phyloP scores from a whole-genome alignment of 2,113 vertebrate genomes.

The Upupa epops region DNA sequence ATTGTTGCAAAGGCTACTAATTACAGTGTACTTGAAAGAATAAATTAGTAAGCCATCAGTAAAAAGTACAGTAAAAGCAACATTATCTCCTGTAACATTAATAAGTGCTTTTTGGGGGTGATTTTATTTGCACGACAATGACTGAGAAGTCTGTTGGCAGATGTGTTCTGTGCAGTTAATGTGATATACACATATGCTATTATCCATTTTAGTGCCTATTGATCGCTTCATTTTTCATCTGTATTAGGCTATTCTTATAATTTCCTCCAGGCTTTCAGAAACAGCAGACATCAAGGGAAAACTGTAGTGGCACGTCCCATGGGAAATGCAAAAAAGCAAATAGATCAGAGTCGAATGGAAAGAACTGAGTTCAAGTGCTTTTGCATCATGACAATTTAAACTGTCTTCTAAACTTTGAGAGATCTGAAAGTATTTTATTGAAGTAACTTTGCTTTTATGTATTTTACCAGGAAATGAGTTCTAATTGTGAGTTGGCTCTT shows the following conservation, averaged over 20 bases:
- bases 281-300: conserved; percentile 55
- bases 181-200: conserved; percentile 58
- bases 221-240: conserved; percentile 66
- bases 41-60: conserved; percentile 11
- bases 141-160: conserved; percentile 34
- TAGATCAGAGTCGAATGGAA: conserved; percentile 14
- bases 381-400: conserved; percentile 27
- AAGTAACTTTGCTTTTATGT: conserved; percentile 29
- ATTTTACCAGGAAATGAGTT: conserved; percentile 7
- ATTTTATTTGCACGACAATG: conserved; percentile 51
- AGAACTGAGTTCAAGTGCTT: conserved; percentile 37
- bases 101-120: neutral
- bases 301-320: neutral
- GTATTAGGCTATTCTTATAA: conserved; percentile 49
- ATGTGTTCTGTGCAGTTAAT: conserved; percentile 55
- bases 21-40: neutral
- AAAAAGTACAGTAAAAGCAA: conserved; percentile 22
- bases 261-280: conserved; percentile 55
- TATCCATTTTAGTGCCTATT: conserved; percentile 59
- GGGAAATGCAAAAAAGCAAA: conserved; percentile 54
- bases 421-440: conserved; percentile 19
- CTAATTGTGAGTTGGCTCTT: neutral
- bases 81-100: conserved; percentile 7
- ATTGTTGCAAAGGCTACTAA: conserved; percentile 11
- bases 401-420: conserved; percentile 28